phyloP scores from a whole-genome alignment of 1,140 invertebrate genomes.

The Polyergus mexicanus region DNA sequence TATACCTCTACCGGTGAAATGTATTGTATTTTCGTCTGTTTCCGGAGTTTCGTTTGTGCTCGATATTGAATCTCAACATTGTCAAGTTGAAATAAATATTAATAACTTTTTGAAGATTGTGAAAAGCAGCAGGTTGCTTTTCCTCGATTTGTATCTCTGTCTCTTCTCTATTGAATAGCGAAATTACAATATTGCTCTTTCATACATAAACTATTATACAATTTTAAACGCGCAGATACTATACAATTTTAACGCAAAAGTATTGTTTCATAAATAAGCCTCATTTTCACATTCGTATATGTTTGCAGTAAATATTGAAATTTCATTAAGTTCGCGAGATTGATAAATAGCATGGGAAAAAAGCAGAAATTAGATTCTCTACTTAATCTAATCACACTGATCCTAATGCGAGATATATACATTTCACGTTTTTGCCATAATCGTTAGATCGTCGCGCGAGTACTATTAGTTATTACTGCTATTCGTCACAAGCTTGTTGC shows the following conservation, averaged over 20 bases:
- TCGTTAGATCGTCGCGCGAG: background rate
- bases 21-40: background rate
- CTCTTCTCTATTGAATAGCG: too few relatives aligned
- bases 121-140: too few relatives aligned
- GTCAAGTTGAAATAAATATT: background rate
- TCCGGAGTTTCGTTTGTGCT: background rate
- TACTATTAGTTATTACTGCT: background rate
- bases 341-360: background rate
- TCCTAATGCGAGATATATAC: constrained; percentile 27
- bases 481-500: constrained; percentile 49
- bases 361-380: constrained; percentile 39
- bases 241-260: too few relatives aligned
- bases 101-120: too few relatives aligned
- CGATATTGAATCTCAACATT: background rate
- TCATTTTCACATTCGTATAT: constrained; percentile 16
- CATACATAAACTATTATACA: too few relatives aligned
- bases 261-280: constrained; percentile 33
- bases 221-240: too few relatives aligned
- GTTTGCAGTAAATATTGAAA: constrained; percentile 18
- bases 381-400: constrained; percentile 39
- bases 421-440: constrained; percentile 46
- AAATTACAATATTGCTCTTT: too few relatives aligned
- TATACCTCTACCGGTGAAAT: background rate
- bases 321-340: constrained; percentile 36
- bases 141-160: too few relatives aligned